Base-by-base conservation (phyloP, 1,140 invertebrate species). In the Whitmania pigra region DNA sequence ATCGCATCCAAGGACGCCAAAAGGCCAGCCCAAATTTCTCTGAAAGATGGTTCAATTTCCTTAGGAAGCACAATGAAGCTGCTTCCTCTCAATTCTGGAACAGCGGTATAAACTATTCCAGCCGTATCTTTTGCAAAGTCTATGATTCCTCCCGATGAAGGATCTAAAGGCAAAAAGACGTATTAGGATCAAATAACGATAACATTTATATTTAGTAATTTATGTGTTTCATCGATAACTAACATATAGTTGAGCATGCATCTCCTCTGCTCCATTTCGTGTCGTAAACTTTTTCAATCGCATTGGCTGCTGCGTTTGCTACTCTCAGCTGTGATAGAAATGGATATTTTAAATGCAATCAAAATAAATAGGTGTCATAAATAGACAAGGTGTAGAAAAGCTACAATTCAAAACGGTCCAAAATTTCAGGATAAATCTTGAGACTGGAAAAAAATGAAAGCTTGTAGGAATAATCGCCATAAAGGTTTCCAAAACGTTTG, bases 161-260 rank as follows among this genome's bases (percentile, higher is more conserved):
- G 57, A 67, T 72, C 71, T 73, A 40, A 9, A 72, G 9, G 43
- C 15, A 49, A 49, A 49, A 49, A 5, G 9, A 49, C 15, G 9
- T 49, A 49, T 49, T 49, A 22, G 40, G 31, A 36, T 6, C 6
- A 36, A 36, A 2, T 36, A 36, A 36, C 31, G 31, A 6, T 36
- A 6, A 36, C 2, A 36, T 36, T 36, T 36, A 36, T 36, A 36
- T 36, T 36, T 36, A 36, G 6, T 36, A 36, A 3, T 36, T 6
- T 36, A 36, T 36, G 31, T 3, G 2, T 36, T 36, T 36, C 2
- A 3, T 36, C 31, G 31, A 36, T 36, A 22, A 69, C 63, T 36
- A 67, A 72, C 71, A 72, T 40, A 72, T 72, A 20, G 71, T 72
- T 29, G 31, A 18, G 63, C 71, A 72, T 22, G n/a, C 67, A 43